Percentiles rank a stretch among this genome's conserved stretches.
phyloP scores from a whole-genome alignment of 2,113 vertebrate species.

The Bos javanicus region DNA sequence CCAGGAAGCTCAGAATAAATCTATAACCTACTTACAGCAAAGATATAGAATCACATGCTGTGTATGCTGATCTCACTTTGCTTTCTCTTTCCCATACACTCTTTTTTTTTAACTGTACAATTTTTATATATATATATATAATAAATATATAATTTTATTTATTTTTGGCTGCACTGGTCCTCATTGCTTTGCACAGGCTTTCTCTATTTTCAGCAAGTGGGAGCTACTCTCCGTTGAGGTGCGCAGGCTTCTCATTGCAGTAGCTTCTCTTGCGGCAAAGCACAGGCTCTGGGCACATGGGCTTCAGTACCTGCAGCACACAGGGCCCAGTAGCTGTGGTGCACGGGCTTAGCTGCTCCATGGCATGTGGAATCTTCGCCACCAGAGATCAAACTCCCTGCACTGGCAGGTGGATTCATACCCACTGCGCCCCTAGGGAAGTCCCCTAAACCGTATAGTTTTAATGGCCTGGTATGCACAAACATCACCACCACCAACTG shows the following conservation, averaged over 20 bases:
- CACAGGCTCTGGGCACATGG: not conserved
- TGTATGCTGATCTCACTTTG: not conserved
- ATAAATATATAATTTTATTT: not conserved
- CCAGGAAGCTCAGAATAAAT: not conserved
- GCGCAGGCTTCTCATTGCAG: fast-evolving
- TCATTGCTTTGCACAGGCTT: not conserved
- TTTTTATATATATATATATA: not conserved
- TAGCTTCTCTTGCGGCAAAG: not conserved
- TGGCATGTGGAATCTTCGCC: not conserved
- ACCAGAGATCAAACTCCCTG: not conserved
- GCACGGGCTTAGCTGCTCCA: not conserved
- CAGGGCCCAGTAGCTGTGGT: not conserved
- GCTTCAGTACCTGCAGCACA: not conserved
- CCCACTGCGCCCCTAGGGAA: not conserved
- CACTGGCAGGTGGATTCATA: not conserved
- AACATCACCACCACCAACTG: not conserved
- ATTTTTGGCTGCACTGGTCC: not conserved
- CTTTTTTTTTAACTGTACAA: not conserved
- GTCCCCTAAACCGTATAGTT: not conserved
- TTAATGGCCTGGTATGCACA: not conserved
- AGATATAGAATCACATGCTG: not conserved
- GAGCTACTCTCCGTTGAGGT: not conserved
- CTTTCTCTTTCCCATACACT: not conserved
- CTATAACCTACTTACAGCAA: not conserved
- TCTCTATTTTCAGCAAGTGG: not conserved